These are phyloP conservation scores for Vanessa tameamea DNA, from an alignment of 1,140 invertebrate genomes.

Conservation along the genomic window DNA sequence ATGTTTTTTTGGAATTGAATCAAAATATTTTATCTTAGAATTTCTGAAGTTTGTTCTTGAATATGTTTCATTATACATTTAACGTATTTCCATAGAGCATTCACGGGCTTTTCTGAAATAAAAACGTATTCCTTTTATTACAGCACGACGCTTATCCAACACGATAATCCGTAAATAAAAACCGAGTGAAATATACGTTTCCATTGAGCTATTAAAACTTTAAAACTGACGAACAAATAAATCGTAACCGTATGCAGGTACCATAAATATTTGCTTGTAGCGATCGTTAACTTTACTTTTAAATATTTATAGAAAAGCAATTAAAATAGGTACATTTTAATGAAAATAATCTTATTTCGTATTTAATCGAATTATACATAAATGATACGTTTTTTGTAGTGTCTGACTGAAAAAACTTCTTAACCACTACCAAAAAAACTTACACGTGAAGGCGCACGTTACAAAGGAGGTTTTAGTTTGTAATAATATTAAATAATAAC, in stretches of 20 bases:
- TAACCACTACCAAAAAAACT: no score
- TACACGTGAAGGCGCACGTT: no score
- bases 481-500: no score
- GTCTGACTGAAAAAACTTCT: no score
- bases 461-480: no score
- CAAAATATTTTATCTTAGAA: no score
- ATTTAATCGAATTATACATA: neutral
- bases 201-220: conserved; percentile 22
- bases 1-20: no score
- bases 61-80: no score
- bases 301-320: neutral
- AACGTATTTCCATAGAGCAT: neutral
- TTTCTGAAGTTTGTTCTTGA: no score
- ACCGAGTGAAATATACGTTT: conserved; percentile 16
- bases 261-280: conserved; percentile 20
- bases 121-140: neutral
- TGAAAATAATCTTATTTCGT: neutral
- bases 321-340: neutral
- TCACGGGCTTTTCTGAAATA: neutral
- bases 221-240: conserved; percentile 24
- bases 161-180: conserved; percentile 24
- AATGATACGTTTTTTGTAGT: no score
- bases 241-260: conserved; percentile 14
- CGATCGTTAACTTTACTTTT: conserved; percentile 10
- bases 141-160: conserved; percentile 6